A percentile compares a stretch with the other conserved stretches of the same genome.
phyloP scores from a whole-genome alignment of 2,888 invertebrate species.

The Dilophus febrilis region DNA sequence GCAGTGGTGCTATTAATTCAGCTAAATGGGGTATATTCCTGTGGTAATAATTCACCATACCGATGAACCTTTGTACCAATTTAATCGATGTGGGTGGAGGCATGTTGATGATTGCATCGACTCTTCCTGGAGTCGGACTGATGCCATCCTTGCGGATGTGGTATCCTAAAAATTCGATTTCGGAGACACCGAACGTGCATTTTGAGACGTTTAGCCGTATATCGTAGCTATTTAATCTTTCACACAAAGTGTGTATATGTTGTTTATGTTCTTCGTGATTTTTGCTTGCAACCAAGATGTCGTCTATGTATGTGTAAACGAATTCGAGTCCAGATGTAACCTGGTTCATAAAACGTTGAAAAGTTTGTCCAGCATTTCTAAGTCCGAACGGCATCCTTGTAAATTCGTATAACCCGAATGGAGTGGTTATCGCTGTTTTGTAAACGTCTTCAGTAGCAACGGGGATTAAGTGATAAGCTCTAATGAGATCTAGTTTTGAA shows the following conservation, averaged over 20 bases:
- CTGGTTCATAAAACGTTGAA: constrained; percentile 16
- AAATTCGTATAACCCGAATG: constrained; percentile 21
- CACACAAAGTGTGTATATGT: constrained; percentile 9
- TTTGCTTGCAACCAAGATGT: constrained; percentile 12
- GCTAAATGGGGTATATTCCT: constrained; percentile 8
- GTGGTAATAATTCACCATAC: constrained; percentile 9
- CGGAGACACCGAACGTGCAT: constrained; percentile 10
- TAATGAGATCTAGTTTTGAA: constrained; percentile 14
- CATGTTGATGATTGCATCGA: constrained; percentile 10
- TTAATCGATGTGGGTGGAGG: constrained; percentile 6
- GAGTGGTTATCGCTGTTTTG: constrained; percentile 19
- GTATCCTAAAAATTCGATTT: constrained; percentile 11
- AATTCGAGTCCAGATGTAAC: constrained; percentile 10
- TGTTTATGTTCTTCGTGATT: constrained; percentile 10
- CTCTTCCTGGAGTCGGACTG: constrained; percentile 8
- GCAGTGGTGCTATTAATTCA: too few relatives aligned
- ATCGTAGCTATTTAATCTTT: constrained; percentile 10
- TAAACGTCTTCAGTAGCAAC: constrained; percentile 15
- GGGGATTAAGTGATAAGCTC: constrained; percentile 20
- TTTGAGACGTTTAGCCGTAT: constrained; percentile 12
- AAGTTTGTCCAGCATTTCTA: constrained; percentile 16
- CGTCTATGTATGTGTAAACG: constrained; percentile 12
- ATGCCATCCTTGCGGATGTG: constrained; percentile 10
- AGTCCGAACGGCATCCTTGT: constrained; percentile 16
- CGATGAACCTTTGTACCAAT: constrained; percentile 9